Conservation (phyloP, 2,888 invertebrate genomes). For the Chaitophorus viminalis region DNA sequence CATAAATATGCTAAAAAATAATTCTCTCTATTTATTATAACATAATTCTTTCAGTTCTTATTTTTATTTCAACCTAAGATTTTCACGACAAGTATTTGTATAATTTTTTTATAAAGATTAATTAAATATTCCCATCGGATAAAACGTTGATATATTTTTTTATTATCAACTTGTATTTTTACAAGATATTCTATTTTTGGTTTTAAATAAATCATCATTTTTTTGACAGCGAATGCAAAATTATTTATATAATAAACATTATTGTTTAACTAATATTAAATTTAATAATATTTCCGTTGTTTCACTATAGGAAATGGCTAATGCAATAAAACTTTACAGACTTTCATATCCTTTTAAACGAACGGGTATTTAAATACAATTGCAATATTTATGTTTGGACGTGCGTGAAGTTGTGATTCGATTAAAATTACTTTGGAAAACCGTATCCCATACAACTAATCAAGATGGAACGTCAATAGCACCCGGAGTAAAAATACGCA, state of each 20-base stretch:
- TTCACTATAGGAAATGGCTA: background rate
- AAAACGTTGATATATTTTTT: background rate
- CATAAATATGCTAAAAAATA: background rate
- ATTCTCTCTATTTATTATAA: background rate
- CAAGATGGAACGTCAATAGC: background rate
- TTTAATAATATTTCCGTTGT: background rate
- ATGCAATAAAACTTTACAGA: background rate
- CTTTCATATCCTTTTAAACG: background rate
- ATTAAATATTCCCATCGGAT: background rate
- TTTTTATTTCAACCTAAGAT: background rate
- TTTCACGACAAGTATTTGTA: background rate
- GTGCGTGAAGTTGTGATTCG: background rate
- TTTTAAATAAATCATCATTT: background rate
- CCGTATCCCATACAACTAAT: constrained; percentile 29
- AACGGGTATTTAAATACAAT: background rate
- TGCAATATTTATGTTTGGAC: background rate
- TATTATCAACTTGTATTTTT: background rate
- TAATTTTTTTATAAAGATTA: background rate
- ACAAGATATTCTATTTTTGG: background rate
- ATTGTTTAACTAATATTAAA: no score
- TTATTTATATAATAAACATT: background rate
- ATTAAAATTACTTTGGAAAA: constrained; percentile 30
- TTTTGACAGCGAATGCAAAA: background rate
- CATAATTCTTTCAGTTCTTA: background rate
- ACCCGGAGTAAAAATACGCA: constrained; percentile 26